These are phyloP conservation scores for Terrapene triunguis DNA, from an alignment of 2,113 vertebrate species.

Conservation along the genomic window DNA sequence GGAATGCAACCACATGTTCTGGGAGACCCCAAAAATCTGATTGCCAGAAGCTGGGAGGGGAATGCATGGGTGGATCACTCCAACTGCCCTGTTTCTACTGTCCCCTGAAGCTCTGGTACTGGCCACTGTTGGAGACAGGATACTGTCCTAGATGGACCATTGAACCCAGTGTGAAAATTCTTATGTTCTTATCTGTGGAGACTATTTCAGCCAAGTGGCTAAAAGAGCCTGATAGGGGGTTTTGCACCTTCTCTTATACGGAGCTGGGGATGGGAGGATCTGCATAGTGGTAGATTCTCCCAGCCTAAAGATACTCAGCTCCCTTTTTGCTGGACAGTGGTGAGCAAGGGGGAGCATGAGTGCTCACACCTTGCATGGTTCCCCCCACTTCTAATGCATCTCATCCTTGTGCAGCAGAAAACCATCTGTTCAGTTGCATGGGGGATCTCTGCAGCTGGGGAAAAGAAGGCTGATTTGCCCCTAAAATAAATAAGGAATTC, in stretches of 20 bases:
- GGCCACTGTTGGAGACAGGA: neutral
- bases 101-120: neutral
- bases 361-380: neutral
- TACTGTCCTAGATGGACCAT: neutral
- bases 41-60: too few species aligned
- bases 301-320: neutral
- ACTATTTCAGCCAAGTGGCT: neutral
- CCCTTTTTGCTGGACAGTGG: neutral
- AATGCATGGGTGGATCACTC: neutral
- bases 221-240: neutral
- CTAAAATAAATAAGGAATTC: slow-evolving; percentile 24
- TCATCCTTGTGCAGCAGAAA: neutral
- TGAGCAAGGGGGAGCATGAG: neutral
- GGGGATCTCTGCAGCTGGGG: neutral
- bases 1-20: too few species aligned
- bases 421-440: neutral
- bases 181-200: neutral
- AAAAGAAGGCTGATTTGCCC: slow-evolving; percentile 42
- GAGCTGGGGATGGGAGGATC: neutral
- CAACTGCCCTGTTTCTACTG: neutral
- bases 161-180: neutral
- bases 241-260: neutral
- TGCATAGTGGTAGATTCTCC: neutral
- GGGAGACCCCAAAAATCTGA: too few species aligned
- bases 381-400: neutral